These are phyloP conservation scores for Napeogenes sylphis DNA, from an alignment of 2,888 invertebrate species.

Conservation along the genomic window DNA sequence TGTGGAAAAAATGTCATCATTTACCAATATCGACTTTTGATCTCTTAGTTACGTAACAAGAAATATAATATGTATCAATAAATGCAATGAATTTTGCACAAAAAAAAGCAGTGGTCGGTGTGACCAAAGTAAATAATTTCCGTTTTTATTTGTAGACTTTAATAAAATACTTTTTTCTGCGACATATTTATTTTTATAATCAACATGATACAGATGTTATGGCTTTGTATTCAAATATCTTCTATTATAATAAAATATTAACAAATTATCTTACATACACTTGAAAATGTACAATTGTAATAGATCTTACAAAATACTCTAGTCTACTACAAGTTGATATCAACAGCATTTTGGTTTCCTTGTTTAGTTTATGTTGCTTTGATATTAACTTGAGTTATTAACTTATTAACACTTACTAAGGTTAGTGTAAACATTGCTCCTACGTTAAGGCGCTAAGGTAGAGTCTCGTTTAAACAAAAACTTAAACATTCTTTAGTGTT, in stretches of 20 bases:
- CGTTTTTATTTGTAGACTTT: too few relatives aligned
- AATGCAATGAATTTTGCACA: too few relatives aligned
- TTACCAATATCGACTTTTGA: too few relatives aligned
- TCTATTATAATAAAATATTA: constrained; percentile 77
- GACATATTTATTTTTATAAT: constrained; percentile 73
- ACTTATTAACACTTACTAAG: constrained; percentile 54
- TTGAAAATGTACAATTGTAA: constrained; percentile 76
- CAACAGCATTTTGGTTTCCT: constrained; percentile 29
- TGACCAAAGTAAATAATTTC: too few relatives aligned
- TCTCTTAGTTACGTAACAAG: too few relatives aligned
- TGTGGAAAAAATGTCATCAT: too few relatives aligned
- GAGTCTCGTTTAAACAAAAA: not conserved
- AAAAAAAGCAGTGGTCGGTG: too few relatives aligned
- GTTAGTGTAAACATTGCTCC: constrained; percentile 48
- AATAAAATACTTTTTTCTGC: constrained; percentile 30
- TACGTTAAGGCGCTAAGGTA: constrained; percentile 46
- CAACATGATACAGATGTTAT: constrained; percentile 77
- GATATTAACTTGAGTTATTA: constrained; percentile 48
- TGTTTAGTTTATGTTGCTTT: constrained; percentile 28
- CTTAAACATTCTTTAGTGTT: not conserved
- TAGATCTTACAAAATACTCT: constrained; percentile 72
- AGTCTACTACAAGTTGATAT: constrained; percentile 52
- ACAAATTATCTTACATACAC: constrained; percentile 77
- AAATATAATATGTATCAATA: too few relatives aligned
- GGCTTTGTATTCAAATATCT: constrained; percentile 75